Conservation (phyloP, 2,888 invertebrate genomes). For the Incurvaria masculella region DNA sequence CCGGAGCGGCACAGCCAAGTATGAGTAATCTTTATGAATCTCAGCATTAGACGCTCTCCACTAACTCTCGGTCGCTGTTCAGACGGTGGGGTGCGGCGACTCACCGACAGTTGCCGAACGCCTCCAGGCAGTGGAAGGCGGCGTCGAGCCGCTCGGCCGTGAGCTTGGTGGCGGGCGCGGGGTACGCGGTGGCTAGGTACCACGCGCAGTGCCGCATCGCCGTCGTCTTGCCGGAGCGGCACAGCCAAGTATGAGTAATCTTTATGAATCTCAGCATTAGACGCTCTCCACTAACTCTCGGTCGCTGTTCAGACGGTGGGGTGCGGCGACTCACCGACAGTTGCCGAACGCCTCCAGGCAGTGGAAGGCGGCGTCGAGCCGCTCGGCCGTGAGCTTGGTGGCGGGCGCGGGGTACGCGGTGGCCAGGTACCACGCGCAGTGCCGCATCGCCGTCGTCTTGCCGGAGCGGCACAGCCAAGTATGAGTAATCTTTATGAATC, state of each 20-base stretch:
- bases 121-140: constrained; percentile 79
- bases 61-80: too few relatives aligned
- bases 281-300: too few relatives aligned
- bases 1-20: too few relatives aligned
- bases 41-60: too few relatives aligned
- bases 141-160: constrained; percentile 83
- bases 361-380: constrained; percentile 77
- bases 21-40: too few relatives aligned
- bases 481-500: too few relatives aligned
- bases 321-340: constrained; percentile 39
- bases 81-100: too few relatives aligned
- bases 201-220: constrained; percentile 86
- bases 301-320: too few relatives aligned
- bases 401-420: constrained; percentile 75
- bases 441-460: constrained; percentile 86
- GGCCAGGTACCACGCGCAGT: constrained; percentile 84
- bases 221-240: constrained; percentile 70
- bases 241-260: too few relatives aligned
- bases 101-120: constrained; percentile 74
- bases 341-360: constrained; percentile 90
- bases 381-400: constrained; percentile 77
- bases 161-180: constrained; percentile 70
- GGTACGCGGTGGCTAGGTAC: constrained; percentile 82
- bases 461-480: too few relatives aligned
- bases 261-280: too few relatives aligned